These are phyloP conservation scores for Heteropelma amictum DNA, from an alignment of 2,888 invertebrate species.

Conservation along the genomic window DNA sequence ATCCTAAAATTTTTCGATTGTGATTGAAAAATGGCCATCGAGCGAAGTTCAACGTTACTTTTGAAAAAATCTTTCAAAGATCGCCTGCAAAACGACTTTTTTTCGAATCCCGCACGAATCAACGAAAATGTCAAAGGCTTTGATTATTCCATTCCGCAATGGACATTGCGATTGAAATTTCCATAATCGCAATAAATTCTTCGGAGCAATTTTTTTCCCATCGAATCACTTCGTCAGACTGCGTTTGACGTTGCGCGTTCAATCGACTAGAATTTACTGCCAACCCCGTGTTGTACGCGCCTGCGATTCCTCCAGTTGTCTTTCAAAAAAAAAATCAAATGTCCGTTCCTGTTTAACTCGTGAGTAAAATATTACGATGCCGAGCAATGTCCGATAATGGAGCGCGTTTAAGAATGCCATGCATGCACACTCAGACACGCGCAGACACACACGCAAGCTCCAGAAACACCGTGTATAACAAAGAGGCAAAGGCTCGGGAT, in stretches of 20 bases:
- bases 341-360: constrained; percentile 33
- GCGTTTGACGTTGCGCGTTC: constrained; percentile 35
- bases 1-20: too few species aligned
- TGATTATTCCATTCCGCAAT: neutral
- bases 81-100: too few species aligned
- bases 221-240: constrained; percentile 31
- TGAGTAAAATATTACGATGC: constrained; percentile 39
- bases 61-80: too few species aligned
- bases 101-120: neutral
- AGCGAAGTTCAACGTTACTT: too few species aligned
- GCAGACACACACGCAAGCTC: too few species aligned
- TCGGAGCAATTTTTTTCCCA: constrained; percentile 14
- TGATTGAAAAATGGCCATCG: too few species aligned
- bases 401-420: neutral
- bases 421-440: neutral
- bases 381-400: constrained; percentile 36
- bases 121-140: neutral
- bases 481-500: neutral
- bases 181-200: neutral
- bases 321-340: constrained; percentile 7
- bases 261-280: constrained; percentile 30
- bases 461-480: too few species aligned
- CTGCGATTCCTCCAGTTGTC: constrained; percentile 26
- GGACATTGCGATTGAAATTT: too few species aligned
- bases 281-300: constrained; percentile 15